Conservation (phyloP, 2,113 vertebrate genomes). For the Megaceryle maxima region DNA sequence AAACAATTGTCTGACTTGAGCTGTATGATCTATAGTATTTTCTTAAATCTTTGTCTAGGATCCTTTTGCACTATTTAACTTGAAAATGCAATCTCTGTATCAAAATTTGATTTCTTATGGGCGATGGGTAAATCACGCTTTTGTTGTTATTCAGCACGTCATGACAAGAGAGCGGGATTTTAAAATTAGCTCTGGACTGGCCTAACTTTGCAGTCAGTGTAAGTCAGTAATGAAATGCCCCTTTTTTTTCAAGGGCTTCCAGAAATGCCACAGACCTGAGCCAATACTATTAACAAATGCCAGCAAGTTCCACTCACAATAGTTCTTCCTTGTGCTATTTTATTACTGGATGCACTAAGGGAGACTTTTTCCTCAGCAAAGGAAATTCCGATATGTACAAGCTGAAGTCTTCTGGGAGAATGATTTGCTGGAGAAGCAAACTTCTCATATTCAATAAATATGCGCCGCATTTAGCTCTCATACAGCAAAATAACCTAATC, state of each 20-base stretch:
- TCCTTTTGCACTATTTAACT: not conserved
- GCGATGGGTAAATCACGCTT: not conserved
- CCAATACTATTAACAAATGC: conserved; percentile 2
- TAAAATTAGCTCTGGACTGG: not conserved
- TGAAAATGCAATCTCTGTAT: not conserved
- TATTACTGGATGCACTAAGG: not conserved
- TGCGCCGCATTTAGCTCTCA: not conserved
- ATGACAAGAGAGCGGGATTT: not conserved
- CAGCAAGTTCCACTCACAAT: conserved; percentile 3
- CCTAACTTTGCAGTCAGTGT: not conserved
- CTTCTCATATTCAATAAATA: not conserved
- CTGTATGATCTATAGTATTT: not conserved
- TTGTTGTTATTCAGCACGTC: not conserved
- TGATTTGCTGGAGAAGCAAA: not conserved
- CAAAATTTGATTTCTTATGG: not conserved
- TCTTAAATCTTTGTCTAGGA: not conserved
- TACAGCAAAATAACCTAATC: not conserved
- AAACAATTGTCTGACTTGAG: not conserved
- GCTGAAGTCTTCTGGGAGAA: not conserved
- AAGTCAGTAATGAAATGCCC: not conserved
- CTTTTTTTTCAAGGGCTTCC: not conserved
- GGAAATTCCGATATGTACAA: not conserved
- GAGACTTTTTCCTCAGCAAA: not conserved
- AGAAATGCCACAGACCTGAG: not conserved
- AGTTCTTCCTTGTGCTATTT: not conserved